A percentile compares a stretch with the other conserved stretches of the same genome.
Evolutionary conservation across 2,113 vertebrate species (phyloP).

Genomic region (Vicugna pacos): DNA sequence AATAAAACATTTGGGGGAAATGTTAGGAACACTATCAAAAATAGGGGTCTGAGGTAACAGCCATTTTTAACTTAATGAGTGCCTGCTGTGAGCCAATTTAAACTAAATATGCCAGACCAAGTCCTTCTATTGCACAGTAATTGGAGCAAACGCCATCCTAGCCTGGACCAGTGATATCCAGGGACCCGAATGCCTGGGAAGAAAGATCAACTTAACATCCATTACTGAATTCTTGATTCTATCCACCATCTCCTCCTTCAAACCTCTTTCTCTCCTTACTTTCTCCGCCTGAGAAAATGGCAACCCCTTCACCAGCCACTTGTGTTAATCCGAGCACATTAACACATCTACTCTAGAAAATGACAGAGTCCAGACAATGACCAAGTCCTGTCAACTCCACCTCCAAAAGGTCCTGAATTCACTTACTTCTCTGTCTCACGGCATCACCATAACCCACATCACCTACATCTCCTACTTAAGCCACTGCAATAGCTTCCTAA

Average conservation of each 20-base stretch:
- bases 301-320: not conserved
- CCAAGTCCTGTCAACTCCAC: not conserved
- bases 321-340: not conserved
- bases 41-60: not conserved
- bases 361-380: not conserved
- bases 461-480: not conserved
- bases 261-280: not conserved
- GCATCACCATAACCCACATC: not conserved
- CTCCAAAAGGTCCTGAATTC: not conserved
- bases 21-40: too few species aligned
- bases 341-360: not conserved
- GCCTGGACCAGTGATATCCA: not conserved
- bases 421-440: not conserved
- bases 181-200: not conserved
- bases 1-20: not conserved
- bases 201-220: not conserved
- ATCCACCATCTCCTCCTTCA: not conserved
- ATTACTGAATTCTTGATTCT: not conserved
- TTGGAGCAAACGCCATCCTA: not conserved
- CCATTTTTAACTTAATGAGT: slow-evolving; percentile 18
- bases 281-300: slow-evolving; percentile 12
- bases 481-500: not conserved
- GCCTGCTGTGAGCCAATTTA: not conserved
- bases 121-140: not conserved
- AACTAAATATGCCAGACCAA: not conserved